Conservation (phyloP, 2,113 vertebrate genomes). For the Cavia aperea region DNA sequence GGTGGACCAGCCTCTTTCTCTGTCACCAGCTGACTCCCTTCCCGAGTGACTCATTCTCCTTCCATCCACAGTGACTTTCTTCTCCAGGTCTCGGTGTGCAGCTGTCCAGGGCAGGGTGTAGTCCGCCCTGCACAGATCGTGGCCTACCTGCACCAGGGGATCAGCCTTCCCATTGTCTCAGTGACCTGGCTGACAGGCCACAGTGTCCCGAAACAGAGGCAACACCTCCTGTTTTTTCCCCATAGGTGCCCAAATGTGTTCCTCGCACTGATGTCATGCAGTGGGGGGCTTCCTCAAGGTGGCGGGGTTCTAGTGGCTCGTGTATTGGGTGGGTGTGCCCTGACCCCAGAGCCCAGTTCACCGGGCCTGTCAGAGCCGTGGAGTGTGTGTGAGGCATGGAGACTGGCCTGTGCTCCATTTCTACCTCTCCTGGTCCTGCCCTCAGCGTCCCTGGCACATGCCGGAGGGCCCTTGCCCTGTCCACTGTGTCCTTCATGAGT, state of each 20-base stretch:
- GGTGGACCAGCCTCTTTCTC: constrained; percentile 39
- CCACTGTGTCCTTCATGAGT: constrained; percentile 48
- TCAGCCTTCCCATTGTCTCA: neutral
- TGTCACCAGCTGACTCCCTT: constrained; percentile 29
- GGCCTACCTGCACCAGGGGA: neutral
- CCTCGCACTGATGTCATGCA: neutral
- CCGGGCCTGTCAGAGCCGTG: constrained; percentile 35
- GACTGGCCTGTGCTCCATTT: constrained; percentile 34
- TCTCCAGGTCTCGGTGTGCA: neutral
- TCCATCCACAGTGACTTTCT: constrained; percentile 44
- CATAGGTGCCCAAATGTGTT: constrained; percentile 19
- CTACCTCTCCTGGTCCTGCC: neutral
- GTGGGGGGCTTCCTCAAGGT: neutral
- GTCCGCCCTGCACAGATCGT: neutral
- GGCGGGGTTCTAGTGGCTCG: neutral
- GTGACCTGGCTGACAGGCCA: constrained; percentile 1
- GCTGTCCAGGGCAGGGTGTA: constrained; percentile 31
- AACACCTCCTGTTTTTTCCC: neutral
- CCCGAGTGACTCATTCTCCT: constrained; percentile 62
- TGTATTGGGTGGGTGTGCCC: constrained; percentile 46
- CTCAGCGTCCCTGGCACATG: neutral
- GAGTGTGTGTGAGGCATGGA: constrained; percentile 32
- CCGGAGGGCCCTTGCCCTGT: neutral
- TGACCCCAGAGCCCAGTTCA: constrained; percentile 36
- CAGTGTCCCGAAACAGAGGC: neutral